Conservation (phyloP, 2,113 vertebrate genomes). For the Megaleporinus macrocephalus region DNA sequence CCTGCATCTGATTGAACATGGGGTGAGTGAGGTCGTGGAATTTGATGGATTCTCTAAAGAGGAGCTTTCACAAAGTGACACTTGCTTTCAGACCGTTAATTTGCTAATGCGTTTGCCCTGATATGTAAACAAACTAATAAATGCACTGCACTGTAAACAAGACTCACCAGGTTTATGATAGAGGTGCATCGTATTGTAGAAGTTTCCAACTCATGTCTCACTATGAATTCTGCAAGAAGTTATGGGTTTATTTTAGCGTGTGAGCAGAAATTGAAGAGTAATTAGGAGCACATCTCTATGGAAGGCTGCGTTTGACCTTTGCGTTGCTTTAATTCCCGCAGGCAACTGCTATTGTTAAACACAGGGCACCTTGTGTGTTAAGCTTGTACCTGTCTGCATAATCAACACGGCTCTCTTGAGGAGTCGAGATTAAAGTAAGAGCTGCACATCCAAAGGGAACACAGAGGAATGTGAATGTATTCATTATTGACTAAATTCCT, state of each 20-base stretch:
- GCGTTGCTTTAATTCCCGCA: not conserved
- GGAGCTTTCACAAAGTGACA: slow-evolving; percentile 1
- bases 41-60: not conserved
- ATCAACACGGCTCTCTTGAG: slow-evolving; percentile 17
- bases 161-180: not conserved
- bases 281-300: slow-evolving; percentile 18
- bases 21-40: not conserved
- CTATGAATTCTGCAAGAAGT: not conserved
- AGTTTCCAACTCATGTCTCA: not conserved
- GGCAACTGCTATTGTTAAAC: slow-evolving; percentile 24
- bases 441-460: not conserved
- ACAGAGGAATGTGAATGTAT: slow-evolving; percentile 13
- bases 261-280: slow-evolving; percentile 22
- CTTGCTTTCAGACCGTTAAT: not conserved
- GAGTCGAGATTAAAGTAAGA: not conserved
- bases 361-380: slow-evolving; percentile 14
- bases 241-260: slow-evolving; percentile 1
- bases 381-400: slow-evolving; percentile 5
- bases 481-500: slow-evolving; percentile 8
- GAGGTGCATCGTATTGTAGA: not conserved
- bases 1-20: not conserved
- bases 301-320: slow-evolving; percentile 29
- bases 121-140: not conserved
- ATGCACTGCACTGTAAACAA: not conserved
- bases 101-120: not conserved